phyloP scores from a whole-genome alignment of 2,888 invertebrate species.

The Entomobrya proxima region DNA sequence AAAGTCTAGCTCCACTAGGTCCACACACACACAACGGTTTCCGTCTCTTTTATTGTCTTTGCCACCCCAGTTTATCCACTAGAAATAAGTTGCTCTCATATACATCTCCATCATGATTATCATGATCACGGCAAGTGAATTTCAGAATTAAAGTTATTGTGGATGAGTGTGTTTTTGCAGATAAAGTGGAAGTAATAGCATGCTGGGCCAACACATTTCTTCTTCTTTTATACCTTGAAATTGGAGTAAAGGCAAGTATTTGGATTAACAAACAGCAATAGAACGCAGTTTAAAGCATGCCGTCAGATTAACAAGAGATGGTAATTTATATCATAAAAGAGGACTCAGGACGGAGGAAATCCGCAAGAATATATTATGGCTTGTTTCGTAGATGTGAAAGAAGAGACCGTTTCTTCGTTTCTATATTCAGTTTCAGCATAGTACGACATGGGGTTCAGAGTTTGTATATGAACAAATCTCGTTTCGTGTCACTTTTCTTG shows the following conservation, averaged over 20 bases:
- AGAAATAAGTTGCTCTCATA: conserved; percentile 12
- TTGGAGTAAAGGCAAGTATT: background rate
- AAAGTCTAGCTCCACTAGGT: background rate
- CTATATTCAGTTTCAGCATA: no score
- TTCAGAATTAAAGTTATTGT: conserved; percentile 5
- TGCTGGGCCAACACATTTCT: background rate
- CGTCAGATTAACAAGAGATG: conserved; percentile 15
- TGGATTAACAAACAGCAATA: conserved; percentile 47
- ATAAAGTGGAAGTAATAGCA: background rate
- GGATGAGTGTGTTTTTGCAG: background rate
- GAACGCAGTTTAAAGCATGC: conserved; percentile 2
- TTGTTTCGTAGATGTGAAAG: background rate
- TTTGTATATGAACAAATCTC: background rate
- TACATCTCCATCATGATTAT: conserved; percentile 10
- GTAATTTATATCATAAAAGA: conserved; percentile 36
- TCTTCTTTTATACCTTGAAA: conserved; percentile 40
- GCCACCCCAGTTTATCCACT: background rate
- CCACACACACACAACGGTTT: background rate
- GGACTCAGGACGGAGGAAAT: background rate
- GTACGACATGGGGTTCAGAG: background rate
- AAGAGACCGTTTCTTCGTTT: background rate
- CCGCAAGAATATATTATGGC: background rate
- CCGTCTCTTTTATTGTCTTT: background rate
- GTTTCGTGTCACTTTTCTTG: background rate
- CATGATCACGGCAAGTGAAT: background rate